Evolutionary conservation across 2,797 vertebrate genomes (phyloP).

Genomic region (Dromococcyx pavoninus): DNA sequence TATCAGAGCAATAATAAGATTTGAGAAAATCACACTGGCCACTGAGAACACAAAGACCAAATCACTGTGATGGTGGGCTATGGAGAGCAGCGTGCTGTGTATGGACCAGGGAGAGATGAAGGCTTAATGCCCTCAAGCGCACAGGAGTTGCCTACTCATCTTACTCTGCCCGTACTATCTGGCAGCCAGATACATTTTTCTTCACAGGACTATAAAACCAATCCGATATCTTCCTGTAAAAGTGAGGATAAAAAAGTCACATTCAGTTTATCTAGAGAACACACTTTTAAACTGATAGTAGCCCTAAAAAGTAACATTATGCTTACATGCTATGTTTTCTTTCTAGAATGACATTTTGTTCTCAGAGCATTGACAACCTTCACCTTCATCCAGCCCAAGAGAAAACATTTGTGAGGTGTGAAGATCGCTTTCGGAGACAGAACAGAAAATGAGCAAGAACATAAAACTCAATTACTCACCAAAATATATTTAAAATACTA

Average conservation of each 20-base stretch:
- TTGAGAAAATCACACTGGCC: not conserved
- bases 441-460: not conserved
- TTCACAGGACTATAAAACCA: not conserved
- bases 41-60: not conserved
- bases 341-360: constrained; percentile 85
- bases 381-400: constrained; percentile 81
- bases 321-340: constrained; percentile 43
- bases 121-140: not conserved
- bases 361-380: constrained; percentile 76
- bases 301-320: not conserved
- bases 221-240: not conserved
- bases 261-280: not conserved
- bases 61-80: not conserved
- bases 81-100: not conserved
- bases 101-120: not conserved
- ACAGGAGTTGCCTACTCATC: not conserved
- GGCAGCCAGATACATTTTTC: not conserved
- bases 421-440: constrained; percentile 31
- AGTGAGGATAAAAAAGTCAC: not conserved
- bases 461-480: not conserved
- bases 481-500: not conserved
- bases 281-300: not conserved
- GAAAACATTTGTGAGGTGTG: constrained; percentile 87
- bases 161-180: not conserved
- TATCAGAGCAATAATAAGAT: not conserved